Base-by-base conservation (phyloP, 1,140 invertebrate species). In the Archivesica marissinica region DNA sequence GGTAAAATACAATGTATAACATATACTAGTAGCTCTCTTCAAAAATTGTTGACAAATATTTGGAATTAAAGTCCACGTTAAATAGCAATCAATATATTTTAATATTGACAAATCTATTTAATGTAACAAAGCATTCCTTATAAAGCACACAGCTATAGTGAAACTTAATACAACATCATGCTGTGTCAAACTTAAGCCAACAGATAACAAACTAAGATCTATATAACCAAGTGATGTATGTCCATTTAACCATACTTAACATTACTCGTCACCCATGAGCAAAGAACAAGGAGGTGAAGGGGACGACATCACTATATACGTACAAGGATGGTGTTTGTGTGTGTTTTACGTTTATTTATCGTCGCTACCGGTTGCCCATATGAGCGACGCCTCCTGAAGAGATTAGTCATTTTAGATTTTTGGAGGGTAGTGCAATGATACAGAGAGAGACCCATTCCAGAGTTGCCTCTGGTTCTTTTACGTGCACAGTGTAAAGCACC, bases 61-160 rank as follows among this genome's bases (percentile, higher is more conserved):
- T 64, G 33, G 13, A n/a, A n/a, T n/a, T n/a, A n/a, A n/a, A n/a
- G 25, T 64, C 25, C 38, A 30, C 20, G 15, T 64, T 64, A 64
- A 64, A 33, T 64, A 28, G 11, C 30, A 33, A 64, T 64, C 59
- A 64, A 64, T 64, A 64, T 15, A 4, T 64, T 64, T 59, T 64
- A 64, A 25, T 25, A 17, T 20, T 59, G 30, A 13, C 59, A 64
- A 33, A 35, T 64, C 33, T 64, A 35, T 35, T 64, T 64, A 35
- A n/a, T 35, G 17, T 64, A 33, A 64, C 28, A 35, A 33, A 35
- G 11, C 59, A 64, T 35, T 28, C 33, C 59, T 35, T 35, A 35
- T 35, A 64, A 59, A 33, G 11, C 59, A 11, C 1, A 64, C 33
- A 35, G 59, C 59, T n/a, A n/a, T n/a, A n/a, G n/a, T n/a, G n/a